Conservation (phyloP, 2,888 invertebrate genomes). For the Cerceris rybyensis region DNA sequence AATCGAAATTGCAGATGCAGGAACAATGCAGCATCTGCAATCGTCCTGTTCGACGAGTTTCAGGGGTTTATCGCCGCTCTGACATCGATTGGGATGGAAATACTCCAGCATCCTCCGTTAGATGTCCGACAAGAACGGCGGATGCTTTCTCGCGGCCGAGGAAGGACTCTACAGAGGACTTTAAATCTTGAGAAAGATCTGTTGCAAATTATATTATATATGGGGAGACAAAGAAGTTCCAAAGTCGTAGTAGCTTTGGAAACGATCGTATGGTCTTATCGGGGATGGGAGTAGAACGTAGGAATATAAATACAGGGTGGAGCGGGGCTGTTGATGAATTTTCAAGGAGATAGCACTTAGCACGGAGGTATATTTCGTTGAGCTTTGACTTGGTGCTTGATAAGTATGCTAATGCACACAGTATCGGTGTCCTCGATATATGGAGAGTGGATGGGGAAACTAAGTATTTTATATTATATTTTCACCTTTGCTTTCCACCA, state of each 20-base stretch:
- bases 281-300: background rate
- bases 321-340: no score
- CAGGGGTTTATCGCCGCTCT: background rate
- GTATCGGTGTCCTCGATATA: no score
- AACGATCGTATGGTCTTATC: no score
- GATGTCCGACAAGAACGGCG: no score
- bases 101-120: background rate
- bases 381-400: no score
- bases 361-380: no score
- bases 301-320: background rate
- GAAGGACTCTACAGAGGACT: background rate
- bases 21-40: constrained; percentile 37
- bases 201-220: background rate
- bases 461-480: no score
- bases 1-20: background rate
- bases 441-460: no score
- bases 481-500: no score
- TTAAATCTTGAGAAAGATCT: constrained; percentile 8
- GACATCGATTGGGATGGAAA: background rate
- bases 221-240: no score
- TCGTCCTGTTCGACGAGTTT: constrained; percentile 26
- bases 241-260: background rate
- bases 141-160: background rate
- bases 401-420: no score
- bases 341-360: no score